Conservation (phyloP, 1,140 invertebrate species). For the Oscheius sp. region DNA sequence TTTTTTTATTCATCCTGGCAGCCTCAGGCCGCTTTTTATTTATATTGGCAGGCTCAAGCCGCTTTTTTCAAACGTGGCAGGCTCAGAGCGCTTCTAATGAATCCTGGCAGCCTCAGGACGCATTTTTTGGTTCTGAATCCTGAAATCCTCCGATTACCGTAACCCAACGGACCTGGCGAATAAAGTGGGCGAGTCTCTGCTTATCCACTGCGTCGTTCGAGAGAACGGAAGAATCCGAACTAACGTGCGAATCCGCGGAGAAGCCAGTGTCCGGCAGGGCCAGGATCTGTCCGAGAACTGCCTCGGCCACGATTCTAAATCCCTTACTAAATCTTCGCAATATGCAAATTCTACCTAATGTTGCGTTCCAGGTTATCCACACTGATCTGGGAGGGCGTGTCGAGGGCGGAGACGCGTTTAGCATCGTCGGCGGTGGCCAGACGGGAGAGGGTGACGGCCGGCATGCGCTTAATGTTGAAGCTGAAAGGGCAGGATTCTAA, state of each 20-base stretch:
- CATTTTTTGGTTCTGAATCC: no score
- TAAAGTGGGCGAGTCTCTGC: constrained; percentile 20
- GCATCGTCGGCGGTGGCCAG: constrained; percentile 66
- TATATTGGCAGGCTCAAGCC: no score
- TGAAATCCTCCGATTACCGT: no score
- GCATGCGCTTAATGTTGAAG: constrained; percentile 83
- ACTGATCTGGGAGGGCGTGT: constrained; percentile 65
- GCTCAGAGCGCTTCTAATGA: no score
- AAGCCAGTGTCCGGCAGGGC: constrained; percentile 67
- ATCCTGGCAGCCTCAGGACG: no score
- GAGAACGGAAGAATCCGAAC: constrained; percentile 3
- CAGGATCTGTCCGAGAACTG: constrained; percentile 80
- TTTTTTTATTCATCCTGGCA: no score
- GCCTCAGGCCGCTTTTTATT: no score
- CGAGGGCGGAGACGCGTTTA: constrained; percentile 62
- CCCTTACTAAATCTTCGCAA: background rate
- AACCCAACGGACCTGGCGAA: background rate
- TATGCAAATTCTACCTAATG: constrained; percentile 62
- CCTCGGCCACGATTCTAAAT: constrained; percentile 72
- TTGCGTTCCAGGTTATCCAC: constrained; percentile 70
- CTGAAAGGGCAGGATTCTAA: background rate
- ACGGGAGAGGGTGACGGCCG: constrained; percentile 85
- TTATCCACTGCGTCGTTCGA: constrained; percentile 21
- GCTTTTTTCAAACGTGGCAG: no score
- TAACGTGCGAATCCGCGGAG: constrained; percentile 19